Evolutionary conservation across 2,888 invertebrate species (phyloP).

Genomic region (Andrena marginata): DNA sequence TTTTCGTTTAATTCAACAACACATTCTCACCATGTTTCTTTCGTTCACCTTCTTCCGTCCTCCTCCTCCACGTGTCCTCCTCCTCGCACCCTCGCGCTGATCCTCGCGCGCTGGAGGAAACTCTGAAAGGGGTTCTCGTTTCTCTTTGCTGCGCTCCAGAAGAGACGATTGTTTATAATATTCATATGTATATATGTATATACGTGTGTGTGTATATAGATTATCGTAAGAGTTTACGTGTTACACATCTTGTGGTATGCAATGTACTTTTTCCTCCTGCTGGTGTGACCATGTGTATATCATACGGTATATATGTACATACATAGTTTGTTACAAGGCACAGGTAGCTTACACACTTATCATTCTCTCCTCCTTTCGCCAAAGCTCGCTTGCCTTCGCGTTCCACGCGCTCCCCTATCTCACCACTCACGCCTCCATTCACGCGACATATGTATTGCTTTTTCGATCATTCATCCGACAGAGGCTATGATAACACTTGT

Average conservation of each 20-base stretch:
- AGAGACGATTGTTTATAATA: constrained; percentile 67
- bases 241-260: constrained; percentile 50
- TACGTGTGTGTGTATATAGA: constrained; percentile 61
- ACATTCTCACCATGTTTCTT: constrained; percentile 50
- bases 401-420: constrained; percentile 33
- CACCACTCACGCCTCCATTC: constrained; percentile 52
- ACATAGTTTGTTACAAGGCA: constrained; percentile 85
- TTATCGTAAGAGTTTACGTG: constrained; percentile 76
- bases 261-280: constrained; percentile 47
- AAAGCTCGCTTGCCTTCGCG: constrained; percentile 34
- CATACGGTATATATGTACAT: constrained; percentile 74
- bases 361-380: constrained; percentile 57
- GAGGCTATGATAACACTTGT: constrained; percentile 68
- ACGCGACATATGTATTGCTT: constrained; percentile 78
- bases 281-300: constrained; percentile 63
- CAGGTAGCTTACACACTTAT: constrained; percentile 85
- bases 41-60: neutral
- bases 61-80: constrained; percentile 28
- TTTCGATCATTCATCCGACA: constrained; percentile 78
- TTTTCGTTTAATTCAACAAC: constrained; percentile 62
- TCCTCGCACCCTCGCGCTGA: constrained; percentile 28
- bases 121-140: constrained; percentile 59
- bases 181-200: constrained; percentile 8
- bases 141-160: constrained; percentile 54
- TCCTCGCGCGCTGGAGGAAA: constrained; percentile 57